A percentile compares a stretch with the other conserved stretches of the same genome.
Conservation (phyloP, 2,113 vertebrate genomes). For the Noctilio leporinus region DNA sequence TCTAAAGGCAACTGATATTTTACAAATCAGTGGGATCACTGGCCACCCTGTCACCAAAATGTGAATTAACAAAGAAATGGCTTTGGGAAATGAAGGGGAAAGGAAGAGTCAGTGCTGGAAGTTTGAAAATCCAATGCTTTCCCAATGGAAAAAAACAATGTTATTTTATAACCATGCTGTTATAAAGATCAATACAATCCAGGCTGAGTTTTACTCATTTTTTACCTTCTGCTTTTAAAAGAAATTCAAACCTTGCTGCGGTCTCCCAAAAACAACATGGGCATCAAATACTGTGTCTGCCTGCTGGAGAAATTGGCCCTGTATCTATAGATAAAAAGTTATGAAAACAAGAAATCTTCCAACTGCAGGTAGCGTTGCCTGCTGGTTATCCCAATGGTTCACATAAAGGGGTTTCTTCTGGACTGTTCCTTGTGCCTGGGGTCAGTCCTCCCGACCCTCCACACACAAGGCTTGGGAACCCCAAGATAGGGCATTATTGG, state of each 20-base stretch:
- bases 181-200: constrained; percentile 7
- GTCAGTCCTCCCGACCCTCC: neutral
- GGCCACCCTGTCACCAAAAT: neutral
- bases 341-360: neutral
- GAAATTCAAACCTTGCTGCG: neutral
- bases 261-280: neutral
- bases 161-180: neutral
- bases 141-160: neutral
- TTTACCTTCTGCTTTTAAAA: neutral
- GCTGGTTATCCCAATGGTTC: neutral
- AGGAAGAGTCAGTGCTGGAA: neutral
- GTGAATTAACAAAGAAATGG: neutral
- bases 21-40: neutral
- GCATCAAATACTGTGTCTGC: neutral
- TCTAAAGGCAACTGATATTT: neutral
- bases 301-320: neutral
- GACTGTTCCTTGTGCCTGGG: neutral
- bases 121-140: neutral
- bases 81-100: neutral
- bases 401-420: neutral
- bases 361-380: neutral
- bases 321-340: neutral
- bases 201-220: neutral
- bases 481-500: neutral
- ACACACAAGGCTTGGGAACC: neutral